Evolutionary conservation across 2,888 invertebrate genomes (phyloP).

Genomic region (Eilema caniola): DNA sequence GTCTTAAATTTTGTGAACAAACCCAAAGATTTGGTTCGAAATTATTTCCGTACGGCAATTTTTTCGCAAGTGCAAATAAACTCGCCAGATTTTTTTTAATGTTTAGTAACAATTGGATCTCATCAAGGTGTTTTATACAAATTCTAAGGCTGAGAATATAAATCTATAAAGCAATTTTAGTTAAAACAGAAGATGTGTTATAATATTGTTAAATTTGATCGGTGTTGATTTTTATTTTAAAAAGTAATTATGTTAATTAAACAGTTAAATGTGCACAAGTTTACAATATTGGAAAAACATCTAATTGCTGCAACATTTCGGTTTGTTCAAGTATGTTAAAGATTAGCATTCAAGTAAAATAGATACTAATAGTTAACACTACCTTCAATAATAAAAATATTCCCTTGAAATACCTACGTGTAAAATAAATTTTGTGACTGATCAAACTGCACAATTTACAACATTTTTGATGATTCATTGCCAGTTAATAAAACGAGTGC

Average conservation of each 20-base stretch:
- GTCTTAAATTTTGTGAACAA: too few relatives aligned
- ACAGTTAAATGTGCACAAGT: too few relatives aligned
- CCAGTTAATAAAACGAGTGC: slow-evolving; percentile 15
- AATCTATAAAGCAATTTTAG: slow-evolving; percentile 6
- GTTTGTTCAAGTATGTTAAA: background rate
- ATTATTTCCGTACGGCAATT: too few relatives aligned
- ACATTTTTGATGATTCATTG: background rate
- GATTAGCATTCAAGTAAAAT: background rate
- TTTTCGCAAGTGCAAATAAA: too few relatives aligned
- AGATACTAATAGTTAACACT: background rate
- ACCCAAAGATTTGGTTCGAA: background rate
- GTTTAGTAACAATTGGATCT: slow-evolving; percentile 13
- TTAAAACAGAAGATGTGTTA: too few relatives aligned
- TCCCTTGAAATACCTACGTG: too few relatives aligned
- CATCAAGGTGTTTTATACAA: slow-evolving; percentile 12
- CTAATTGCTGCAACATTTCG: too few relatives aligned
- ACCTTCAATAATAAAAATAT: too few relatives aligned
- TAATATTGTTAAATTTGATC: slow-evolving; percentile 6
- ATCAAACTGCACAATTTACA: too few relatives aligned
- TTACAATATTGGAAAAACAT: background rate
- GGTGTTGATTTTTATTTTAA: background rate
- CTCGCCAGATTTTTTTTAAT: too few relatives aligned
- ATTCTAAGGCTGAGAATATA: slow-evolving; percentile 10
- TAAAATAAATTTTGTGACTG: background rate
- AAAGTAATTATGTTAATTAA: background rate